These are phyloP conservation scores for Autographa pulchrina DNA, from an alignment of 2,888 invertebrate genomes.

Conservation along the genomic window DNA sequence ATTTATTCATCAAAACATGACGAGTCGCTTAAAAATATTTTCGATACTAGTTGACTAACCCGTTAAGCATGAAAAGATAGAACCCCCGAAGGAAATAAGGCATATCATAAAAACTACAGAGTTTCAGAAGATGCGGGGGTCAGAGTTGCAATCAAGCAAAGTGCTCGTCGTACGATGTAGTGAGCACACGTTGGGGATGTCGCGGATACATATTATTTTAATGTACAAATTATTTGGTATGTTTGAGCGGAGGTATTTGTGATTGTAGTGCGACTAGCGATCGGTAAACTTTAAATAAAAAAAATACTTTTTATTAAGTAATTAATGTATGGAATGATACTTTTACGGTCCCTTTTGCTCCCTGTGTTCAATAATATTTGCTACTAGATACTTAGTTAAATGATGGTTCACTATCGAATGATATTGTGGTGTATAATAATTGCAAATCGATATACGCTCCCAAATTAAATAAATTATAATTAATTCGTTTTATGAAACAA, in stretches of 20 bases:
- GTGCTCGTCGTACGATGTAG: conserved; percentile 41
- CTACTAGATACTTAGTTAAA: too few relatives aligned
- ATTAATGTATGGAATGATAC: too few relatives aligned
- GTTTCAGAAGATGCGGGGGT: conserved; percentile 35
- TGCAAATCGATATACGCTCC: too few relatives aligned
- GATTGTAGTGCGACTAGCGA: too few relatives aligned
- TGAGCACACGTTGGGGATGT: conserved; percentile 27
- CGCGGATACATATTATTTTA: neutral
- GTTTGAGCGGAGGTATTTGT: neutral
- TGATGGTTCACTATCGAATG: too few relatives aligned
- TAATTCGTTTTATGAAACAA: too few relatives aligned
- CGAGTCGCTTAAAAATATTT: neutral
- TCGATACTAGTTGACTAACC: neutral
- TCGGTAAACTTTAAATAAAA: too few relatives aligned
- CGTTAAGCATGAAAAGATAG: conserved; percentile 6
- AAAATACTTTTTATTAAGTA: too few relatives aligned
- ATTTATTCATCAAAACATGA: neutral
- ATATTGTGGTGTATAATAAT: too few relatives aligned
- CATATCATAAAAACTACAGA: conserved; percentile 20
- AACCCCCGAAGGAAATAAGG: conserved; percentile 20
- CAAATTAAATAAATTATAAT: too few relatives aligned
- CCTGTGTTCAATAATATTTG: too few relatives aligned
- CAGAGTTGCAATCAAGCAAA: conserved; percentile 48
- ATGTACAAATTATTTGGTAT: neutral
- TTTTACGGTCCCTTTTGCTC: too few relatives aligned